Conservation (phyloP, 2,113 vertebrate species). For the Sapajus apella region DNA sequence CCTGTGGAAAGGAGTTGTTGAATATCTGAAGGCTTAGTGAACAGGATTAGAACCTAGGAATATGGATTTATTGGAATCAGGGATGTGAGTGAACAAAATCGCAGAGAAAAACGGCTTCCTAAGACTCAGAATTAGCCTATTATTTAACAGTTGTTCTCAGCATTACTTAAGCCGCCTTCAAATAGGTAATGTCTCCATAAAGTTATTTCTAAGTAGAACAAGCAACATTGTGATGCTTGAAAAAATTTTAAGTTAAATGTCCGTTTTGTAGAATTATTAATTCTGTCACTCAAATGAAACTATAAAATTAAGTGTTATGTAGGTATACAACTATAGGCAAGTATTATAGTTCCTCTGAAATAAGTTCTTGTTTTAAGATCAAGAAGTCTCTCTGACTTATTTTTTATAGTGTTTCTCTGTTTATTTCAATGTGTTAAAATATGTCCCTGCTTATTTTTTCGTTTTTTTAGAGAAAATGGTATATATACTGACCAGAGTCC, state of each 20-base stretch:
- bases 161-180: neutral
- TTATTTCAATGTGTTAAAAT: neutral
- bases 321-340: neutral
- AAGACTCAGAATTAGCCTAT: neutral
- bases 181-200: neutral
- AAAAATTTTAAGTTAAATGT: neutral
- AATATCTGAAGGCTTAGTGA: neutral
- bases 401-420: neutral
- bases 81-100: neutral
- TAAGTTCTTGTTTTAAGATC: neutral
- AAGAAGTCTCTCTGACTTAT: neutral
- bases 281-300: neutral
- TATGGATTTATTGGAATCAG: neutral
- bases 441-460: neutral
- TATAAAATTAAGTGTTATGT: neutral
- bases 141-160: neutral
- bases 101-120: neutral
- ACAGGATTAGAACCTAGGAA: neutral
- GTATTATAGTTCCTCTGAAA: neutral
- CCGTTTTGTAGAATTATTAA: neutral
- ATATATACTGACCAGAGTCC: neutral
- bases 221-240: neutral
- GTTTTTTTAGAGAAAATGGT: neutral
- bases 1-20: neutral
- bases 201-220: conserved; percentile 2